phyloP scores from a whole-genome alignment of 2,888 invertebrate genomes.

The Rhorus exstirpatorius region DNA sequence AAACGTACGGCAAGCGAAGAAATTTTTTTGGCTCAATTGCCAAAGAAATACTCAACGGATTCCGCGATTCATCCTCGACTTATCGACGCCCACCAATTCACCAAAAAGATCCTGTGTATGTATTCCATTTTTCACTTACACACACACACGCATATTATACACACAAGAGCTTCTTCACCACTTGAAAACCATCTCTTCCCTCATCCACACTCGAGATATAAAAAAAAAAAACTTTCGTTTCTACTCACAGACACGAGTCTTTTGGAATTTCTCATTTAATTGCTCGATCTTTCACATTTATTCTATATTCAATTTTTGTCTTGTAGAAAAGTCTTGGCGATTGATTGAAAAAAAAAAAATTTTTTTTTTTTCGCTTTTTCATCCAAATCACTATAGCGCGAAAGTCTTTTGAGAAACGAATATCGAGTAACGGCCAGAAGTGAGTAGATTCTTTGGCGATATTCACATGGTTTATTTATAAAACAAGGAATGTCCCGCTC shows the following conservation, averaged over 20 bases:
- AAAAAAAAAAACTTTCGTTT: neutral
- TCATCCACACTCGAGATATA: neutral
- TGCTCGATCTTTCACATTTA: conserved; percentile 2
- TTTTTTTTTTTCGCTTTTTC: neutral
- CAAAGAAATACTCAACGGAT: conserved; percentile 49
- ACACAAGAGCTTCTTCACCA: no score
- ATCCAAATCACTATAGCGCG: conserved; percentile 7
- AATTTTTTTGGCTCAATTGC: conserved; percentile 47
- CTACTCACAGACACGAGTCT: conserved; percentile 2
- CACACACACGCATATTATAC: no score
- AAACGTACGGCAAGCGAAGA: conserved; percentile 56
- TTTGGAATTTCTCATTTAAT: conserved; percentile 25
- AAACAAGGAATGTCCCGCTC: conserved; percentile 56
- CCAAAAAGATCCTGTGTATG: conserved; percentile 45
- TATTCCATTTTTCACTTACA: conserved; percentile 12
- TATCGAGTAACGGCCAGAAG: conserved; percentile 35
- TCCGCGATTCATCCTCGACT: conserved; percentile 4
- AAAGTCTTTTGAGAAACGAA: conserved; percentile 19
- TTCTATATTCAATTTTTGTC: neutral
- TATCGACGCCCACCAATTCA: conserved; percentile 40
- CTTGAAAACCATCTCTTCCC: no score
- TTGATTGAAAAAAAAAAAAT: no score
- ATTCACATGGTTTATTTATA: conserved; percentile 64
- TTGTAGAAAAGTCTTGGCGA: no score
- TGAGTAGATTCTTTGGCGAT: conserved; percentile 44